Base-by-base conservation (phyloP, 2,888 invertebrate genomes). In the Carterocephalus palaemon region DNA sequence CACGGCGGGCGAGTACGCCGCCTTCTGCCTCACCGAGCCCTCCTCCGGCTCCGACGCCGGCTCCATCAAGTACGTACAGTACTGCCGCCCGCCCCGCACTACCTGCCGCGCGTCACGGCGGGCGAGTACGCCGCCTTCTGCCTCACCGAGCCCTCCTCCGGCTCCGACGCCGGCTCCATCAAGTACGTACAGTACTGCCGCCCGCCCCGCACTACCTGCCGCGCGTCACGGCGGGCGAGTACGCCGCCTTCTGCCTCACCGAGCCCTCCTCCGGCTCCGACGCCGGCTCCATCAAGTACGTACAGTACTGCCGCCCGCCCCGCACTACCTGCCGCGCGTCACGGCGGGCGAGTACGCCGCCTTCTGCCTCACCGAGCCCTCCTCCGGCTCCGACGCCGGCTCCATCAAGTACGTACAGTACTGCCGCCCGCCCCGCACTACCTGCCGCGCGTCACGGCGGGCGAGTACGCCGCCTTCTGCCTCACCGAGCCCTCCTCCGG, bases 1-100 rank as follows among this genome's bases (percentile, higher is more conserved):
- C 40, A 92, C 96, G 0, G 88, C 90, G 36, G 95, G 94, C 10
- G 91, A 93, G 68, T 91, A 93, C 53, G 99, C 99, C 32, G 97
- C 97, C 22, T 99, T 98, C 86, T 96, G 95, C 68, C 89, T 99
- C 53, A 99, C 99, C 13, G 99, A 99, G 80, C 97, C 98, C 9
- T 90, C 92, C 43, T 93, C 95, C 54, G 99, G 99, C 47, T 97
- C 97, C 43, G 99, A 99, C 87, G 99, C 99, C 37, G 93, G 93
- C 51, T 94, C 95, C 28, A 95, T 96, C 66, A 91, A 81, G 86
- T 86, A 56, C 55, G 72, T 38, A 1, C n/a, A n/a, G n/a, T n/a
- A n/a, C n/a, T n/a, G n/a, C n/a, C n/a, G n/a, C n/a, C n/a, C n/a
- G n/a, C n/a, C 74, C 86, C 89, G 26, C 95, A 96, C 72, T 99